A percentile compares a stretch with the other conserved stretches of the same genome.
phyloP scores from a whole-genome alignment of 2,888 invertebrate species.

The Perizoma flavofasciatum region DNA sequence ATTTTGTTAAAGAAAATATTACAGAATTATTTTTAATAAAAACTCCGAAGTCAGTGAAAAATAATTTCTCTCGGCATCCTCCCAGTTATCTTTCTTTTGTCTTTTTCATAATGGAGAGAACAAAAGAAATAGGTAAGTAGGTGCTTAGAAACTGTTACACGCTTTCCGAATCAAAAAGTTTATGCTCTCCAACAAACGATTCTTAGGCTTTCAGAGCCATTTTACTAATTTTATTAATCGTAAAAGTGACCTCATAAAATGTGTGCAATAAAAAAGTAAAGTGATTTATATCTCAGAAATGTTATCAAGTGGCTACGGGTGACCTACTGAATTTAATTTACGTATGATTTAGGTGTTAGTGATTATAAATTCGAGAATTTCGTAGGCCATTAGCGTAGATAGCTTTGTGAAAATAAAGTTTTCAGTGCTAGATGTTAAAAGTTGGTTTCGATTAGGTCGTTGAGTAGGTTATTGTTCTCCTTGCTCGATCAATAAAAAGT shows the following conservation, averaged over 20 bases:
- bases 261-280: constrained; percentile 47
- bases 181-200: constrained; percentile 34
- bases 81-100: constrained; percentile 25
- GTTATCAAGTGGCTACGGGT: constrained; percentile 46
- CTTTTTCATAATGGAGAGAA: constrained; percentile 23
- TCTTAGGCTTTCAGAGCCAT: constrained; percentile 42
- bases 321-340: constrained; percentile 24
- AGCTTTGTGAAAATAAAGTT: no score
- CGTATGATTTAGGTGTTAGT: neutral
- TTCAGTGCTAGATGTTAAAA: no score
- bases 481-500: no score
- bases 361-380: no score
- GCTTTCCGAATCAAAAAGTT: constrained; percentile 41
- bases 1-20: neutral
- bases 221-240: constrained; percentile 55
- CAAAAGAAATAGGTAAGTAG: constrained; percentile 24
- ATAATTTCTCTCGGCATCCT: constrained; percentile 5
- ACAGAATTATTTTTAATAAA: constrained; percentile 7
- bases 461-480: no score
- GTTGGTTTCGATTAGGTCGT: no score
- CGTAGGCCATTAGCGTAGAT: no score
- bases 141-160: constrained; percentile 20
- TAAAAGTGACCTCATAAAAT: constrained; percentile 57
- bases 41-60: constrained; percentile 4
- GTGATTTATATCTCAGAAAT: constrained; percentile 56